A percentile compares a stretch with the other conserved stretches of the same genome.
These are phyloP conservation scores for Micropoecilia bifurca DNA, from an alignment of 2,797 vertebrate genomes.

Conservation along the genomic window DNA sequence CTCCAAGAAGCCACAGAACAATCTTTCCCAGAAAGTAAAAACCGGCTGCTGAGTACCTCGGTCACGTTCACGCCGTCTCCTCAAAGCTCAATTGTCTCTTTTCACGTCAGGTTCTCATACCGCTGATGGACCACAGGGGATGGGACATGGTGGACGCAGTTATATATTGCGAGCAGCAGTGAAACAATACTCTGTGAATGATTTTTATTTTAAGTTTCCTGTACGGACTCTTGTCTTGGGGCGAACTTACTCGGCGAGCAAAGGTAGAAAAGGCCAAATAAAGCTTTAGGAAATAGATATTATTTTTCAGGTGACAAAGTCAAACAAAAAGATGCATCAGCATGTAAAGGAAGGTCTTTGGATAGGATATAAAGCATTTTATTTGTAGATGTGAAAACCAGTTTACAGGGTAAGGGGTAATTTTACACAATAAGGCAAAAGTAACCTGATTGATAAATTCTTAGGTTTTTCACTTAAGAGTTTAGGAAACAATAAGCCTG, in stretches of 20 bases:
- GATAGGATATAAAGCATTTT: not conserved
- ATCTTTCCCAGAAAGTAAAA: conserved; percentile 30
- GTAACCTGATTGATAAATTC: not conserved
- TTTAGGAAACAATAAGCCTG: too few relatives aligned
- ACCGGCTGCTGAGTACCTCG: conserved; percentile 24
- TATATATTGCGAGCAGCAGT: conserved; percentile 22
- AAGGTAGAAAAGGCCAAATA: not conserved
- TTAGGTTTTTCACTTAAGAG: not conserved
- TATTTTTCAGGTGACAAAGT: conserved; percentile 6
- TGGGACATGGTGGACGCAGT: conserved; percentile 1
- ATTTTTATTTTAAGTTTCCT: conserved; percentile 39
- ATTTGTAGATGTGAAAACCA: not conserved
- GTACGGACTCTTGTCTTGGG: conserved; percentile 4
- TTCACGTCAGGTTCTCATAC: conserved; percentile 35
- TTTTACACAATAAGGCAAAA: not conserved
- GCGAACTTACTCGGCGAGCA: conserved; percentile 15
- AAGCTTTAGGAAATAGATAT: not conserved
- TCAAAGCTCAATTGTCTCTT: conserved; percentile 48
- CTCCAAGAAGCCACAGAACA: conserved; percentile 14
- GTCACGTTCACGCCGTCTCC: conserved; percentile 44
- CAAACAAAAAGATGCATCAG: not conserved
- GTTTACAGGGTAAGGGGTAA: not conserved
- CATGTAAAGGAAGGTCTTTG: not conserved
- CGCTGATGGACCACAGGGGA: conserved; percentile 29
- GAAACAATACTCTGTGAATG: conserved; percentile 28